Evolutionary conservation across 1,140 invertebrate species (phyloP).

Genomic region (Lasioglossum albipes): DNA sequence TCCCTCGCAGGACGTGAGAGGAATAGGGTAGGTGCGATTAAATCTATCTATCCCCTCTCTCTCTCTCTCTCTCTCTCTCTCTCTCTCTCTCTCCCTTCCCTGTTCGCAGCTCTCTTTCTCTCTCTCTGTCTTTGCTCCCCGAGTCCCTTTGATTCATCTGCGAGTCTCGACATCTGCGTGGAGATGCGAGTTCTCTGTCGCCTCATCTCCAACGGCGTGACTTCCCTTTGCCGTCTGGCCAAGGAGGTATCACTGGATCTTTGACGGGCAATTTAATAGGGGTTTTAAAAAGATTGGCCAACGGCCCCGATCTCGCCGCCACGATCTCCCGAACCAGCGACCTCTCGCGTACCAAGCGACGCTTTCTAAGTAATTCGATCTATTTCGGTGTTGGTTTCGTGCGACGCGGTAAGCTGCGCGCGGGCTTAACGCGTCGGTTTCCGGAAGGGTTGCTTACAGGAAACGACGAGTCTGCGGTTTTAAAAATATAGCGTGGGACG

Average conservation of each 20-base stretch:
- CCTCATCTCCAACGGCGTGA: background rate
- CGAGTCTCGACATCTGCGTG: background rate
- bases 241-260: constrained; percentile 32
- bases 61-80: background rate
- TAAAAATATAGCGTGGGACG: too few species aligned
- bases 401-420: background rate
- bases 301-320: background rate
- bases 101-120: background rate
- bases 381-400: background rate
- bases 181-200: background rate
- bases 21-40: constrained; percentile 57
- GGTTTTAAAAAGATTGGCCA: constrained; percentile 17
- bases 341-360: background rate
- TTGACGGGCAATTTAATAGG: constrained; percentile 30
- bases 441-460: background rate
- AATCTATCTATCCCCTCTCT: constrained; percentile 36
- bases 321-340: too few species aligned
- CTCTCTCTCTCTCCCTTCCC: background rate
- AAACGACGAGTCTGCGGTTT: background rate
- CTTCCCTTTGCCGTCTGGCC: background rate
- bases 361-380: constrained; percentile 7
- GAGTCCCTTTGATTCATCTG: constrained; percentile 33
- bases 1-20: constrained; percentile 44
- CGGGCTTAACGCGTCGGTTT: background rate
- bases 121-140: constrained; percentile 21